phyloP scores from a whole-genome alignment of 2,113 vertebrate genomes.

The Hyperoodon ampullatus region DNA sequence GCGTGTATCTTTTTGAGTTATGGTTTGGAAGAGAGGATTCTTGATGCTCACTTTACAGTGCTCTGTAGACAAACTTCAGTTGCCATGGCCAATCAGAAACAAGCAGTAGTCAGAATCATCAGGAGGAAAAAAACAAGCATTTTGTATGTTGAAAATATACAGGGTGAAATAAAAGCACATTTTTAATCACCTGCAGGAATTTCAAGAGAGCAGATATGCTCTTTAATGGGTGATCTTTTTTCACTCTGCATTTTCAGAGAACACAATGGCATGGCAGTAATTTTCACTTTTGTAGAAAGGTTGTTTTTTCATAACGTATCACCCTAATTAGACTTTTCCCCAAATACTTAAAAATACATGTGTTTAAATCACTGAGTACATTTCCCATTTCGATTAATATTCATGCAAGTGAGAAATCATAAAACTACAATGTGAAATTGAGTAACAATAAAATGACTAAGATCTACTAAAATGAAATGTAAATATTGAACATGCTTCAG shows the following conservation, averaged over 20 bases:
- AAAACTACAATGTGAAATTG: slow-evolving; percentile 66
- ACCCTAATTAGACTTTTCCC: slow-evolving; percentile 22
- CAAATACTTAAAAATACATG: slow-evolving; percentile 49
- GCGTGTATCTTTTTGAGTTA: background rate
- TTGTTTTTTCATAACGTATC: slow-evolving; percentile 31
- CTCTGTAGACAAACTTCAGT: background rate
- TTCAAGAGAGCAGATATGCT: slow-evolving; percentile 15
- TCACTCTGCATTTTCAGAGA: slow-evolving; percentile 34
- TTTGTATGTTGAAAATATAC: slow-evolving; percentile 15
- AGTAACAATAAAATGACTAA: slow-evolving; percentile 74
- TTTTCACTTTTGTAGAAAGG: slow-evolving; percentile 29
- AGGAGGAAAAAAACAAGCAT: background rate
- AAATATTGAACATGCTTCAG: slow-evolving; percentile 69
- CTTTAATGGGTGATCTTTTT: slow-evolving; percentile 33
- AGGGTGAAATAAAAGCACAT: background rate
- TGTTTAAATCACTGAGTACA: slow-evolving; percentile 53
- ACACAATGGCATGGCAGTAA: background rate
- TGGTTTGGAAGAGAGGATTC: background rate
- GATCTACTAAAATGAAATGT: slow-evolving; percentile 66
- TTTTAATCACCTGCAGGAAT: slow-evolving; percentile 58
- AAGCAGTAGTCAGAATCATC: background rate
- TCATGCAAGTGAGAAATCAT: slow-evolving; percentile 69
- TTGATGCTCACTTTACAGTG: background rate
- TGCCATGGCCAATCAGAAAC: background rate
- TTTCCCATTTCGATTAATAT: slow-evolving; percentile 73